These are phyloP conservation scores for Atrichornis clamosus DNA, from an alignment of 2,113 vertebrate species.

Conservation along the genomic window DNA sequence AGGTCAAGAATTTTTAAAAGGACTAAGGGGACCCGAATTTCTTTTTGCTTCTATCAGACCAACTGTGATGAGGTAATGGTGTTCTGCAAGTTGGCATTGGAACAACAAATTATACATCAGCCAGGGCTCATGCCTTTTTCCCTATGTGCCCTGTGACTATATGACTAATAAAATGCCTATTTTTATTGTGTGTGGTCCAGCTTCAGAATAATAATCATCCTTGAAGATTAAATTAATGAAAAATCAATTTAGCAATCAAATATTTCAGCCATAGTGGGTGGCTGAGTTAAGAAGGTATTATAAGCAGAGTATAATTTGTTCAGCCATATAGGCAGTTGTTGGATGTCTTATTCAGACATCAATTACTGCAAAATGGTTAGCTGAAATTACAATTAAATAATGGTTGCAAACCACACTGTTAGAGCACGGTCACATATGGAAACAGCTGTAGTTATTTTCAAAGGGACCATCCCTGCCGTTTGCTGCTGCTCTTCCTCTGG, in stretches of 20 bases:
- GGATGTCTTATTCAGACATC: slow-evolving; percentile 31
- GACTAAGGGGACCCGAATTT: background rate
- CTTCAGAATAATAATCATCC: slow-evolving; percentile 55
- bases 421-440: background rate
- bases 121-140: background rate
- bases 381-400: slow-evolving; percentile 25
- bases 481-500: background rate
- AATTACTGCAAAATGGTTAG: slow-evolving; percentile 12
- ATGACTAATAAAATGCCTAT: slow-evolving; percentile 43
- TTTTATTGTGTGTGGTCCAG: slow-evolving; percentile 50
- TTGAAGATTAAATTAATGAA: slow-evolving; percentile 56
- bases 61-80: slow-evolving; percentile 3
- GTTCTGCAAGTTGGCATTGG: slow-evolving; percentile 13
- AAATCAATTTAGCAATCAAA: slow-evolving; percentile 61
- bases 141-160: background rate
- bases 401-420: background rate
- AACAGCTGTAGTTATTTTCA: background rate
- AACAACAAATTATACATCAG: slow-evolving; percentile 26
- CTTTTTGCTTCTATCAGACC: background rate
- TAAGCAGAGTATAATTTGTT: slow-evolving; percentile 26
- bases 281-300: slow-evolving; percentile 29
- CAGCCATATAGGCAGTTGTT: background rate
- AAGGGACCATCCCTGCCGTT: background rate
- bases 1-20: slow-evolving; percentile 23
- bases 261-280: slow-evolving; percentile 38